Evolutionary conservation across 1,140 invertebrate genomes (phyloP), one percentile per base, ranked within the genome.

Genomic region (Leptoteleia sp.): DNA sequence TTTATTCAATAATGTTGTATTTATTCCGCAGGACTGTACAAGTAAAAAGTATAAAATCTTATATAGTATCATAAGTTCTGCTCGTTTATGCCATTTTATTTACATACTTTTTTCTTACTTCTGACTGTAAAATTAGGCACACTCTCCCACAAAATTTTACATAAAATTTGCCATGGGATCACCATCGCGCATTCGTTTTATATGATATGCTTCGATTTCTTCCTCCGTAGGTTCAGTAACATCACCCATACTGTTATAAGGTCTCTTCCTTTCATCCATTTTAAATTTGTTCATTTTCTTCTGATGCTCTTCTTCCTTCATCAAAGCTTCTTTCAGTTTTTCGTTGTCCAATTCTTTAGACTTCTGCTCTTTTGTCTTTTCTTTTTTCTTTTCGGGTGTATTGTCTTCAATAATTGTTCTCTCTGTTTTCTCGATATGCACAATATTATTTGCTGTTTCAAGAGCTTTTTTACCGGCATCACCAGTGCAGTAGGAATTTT

Each of bases 161-260:
- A 71, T 68, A 88, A 95, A 95, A 68, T 94, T 91, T 35, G 92
- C 91, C 97, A 99, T 98, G 0, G 97, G 97, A 91, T 99, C 97
- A 68, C 98, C 97, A 1, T 93, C 93, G 22, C 96, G 89, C 52
- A 91, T 89, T 15, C 95, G 92, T 87, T 97, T 98, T 90, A 97
- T 94, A 76, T 94, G 92, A 90, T 95, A 98, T 1, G 97, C 97
- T 88, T 99, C 97, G 85, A 98, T 93, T 89, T 99, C 96, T 81
- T 97, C 96, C 62, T 96, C 94, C 0, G 96, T 95, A 0, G 95
- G 96, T 77, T 94, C 94, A 65, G 94, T 94, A 0, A 92, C 92
- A 77, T 95, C 93, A 76, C 93, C 94, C 93, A 95, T 68, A 38
- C 95, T 97, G 84, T 99, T 98, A 84, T 98, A 99, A 0, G 95